Evolutionary conservation across 2,113 vertebrate genomes (phyloP).

Genomic region (Rhinichthys klamathensis): DNA sequence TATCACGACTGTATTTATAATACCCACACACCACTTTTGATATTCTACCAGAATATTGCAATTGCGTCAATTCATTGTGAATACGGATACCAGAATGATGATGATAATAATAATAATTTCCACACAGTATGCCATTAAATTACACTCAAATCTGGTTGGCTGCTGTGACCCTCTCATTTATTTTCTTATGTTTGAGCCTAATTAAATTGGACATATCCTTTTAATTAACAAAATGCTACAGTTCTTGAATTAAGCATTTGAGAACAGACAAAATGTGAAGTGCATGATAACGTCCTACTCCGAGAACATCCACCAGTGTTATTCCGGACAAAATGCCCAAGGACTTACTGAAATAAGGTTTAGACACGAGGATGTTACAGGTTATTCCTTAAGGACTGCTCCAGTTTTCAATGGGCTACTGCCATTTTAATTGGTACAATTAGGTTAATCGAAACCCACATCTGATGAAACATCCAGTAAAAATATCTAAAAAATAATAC

Average conservation of each 20-base stretch:
- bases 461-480: constrained; percentile 20
- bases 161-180: constrained; percentile 68
- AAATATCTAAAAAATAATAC: neutral
- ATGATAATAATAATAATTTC: constrained; percentile 20
- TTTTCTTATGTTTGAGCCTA: constrained; percentile 65
- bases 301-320: constrained; percentile 58
- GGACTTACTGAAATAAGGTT: constrained; percentile 49
- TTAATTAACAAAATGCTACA: constrained; percentile 74
- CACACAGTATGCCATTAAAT: constrained; percentile 69
- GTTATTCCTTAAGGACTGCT: constrained; percentile 49
- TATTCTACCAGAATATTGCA: constrained; percentile 52
- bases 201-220: constrained; percentile 74
- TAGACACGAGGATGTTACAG: constrained; percentile 36
- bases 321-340: constrained; percentile 53
- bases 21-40: constrained; percentile 58
- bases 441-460: constrained; percentile 42
- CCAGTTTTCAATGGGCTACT: constrained; percentile 43
- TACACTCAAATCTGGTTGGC: constrained; percentile 68
- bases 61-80: constrained; percentile 34
- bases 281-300: constrained; percentile 63
- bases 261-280: constrained; percentile 25
- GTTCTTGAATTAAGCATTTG: constrained; percentile 71
- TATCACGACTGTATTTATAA: constrained; percentile 56
- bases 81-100: neutral
- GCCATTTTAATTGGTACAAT: constrained; percentile 48